phyloP scores from a whole-genome alignment of 2,113 vertebrate species.

The Neotragus moschatus region DNA sequence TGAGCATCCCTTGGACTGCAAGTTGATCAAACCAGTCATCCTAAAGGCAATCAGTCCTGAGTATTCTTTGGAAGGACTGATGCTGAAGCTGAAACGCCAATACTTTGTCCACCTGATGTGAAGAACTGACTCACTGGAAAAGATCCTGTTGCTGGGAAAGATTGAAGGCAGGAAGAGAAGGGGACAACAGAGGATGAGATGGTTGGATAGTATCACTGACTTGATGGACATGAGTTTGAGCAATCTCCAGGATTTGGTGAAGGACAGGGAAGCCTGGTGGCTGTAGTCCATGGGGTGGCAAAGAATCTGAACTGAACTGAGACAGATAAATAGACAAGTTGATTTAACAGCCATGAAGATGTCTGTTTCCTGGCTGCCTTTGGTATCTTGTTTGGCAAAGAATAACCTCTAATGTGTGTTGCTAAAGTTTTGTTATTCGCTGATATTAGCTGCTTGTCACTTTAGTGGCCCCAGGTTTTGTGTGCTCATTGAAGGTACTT shows the following conservation, averaged over 20 bases:
- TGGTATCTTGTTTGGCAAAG: slow-evolving; percentile 29
- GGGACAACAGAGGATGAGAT: not conserved
- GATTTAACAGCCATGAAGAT: not conserved
- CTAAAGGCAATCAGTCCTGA: not conserved
- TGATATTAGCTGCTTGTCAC: not conserved
- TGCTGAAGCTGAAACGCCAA: not conserved
- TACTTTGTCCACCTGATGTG: rapidly evolving
- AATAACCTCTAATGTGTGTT: not conserved
- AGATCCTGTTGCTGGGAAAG: not conserved
- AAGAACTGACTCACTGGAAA: not conserved
- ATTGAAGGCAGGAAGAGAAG: not conserved
- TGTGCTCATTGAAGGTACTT: not conserved
- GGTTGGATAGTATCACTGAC: not conserved
- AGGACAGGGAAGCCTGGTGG: not conserved
- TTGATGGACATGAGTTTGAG: not conserved
- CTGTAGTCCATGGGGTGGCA: not conserved
- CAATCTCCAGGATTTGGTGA: not conserved
- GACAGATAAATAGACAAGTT: not conserved
- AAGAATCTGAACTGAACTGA: not conserved
- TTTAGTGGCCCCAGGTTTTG: not conserved
- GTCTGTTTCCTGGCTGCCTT: not conserved
- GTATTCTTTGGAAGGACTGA: not conserved
- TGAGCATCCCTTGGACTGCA: not conserved
- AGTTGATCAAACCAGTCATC: not conserved
- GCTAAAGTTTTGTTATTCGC: not conserved